A percentile compares a stretch with the other conserved stretches of the same genome.
These are phyloP conservation scores for Megaptera novaeangliae DNA, from an alignment of 2,113 vertebrate species.

Conservation along the genomic window DNA sequence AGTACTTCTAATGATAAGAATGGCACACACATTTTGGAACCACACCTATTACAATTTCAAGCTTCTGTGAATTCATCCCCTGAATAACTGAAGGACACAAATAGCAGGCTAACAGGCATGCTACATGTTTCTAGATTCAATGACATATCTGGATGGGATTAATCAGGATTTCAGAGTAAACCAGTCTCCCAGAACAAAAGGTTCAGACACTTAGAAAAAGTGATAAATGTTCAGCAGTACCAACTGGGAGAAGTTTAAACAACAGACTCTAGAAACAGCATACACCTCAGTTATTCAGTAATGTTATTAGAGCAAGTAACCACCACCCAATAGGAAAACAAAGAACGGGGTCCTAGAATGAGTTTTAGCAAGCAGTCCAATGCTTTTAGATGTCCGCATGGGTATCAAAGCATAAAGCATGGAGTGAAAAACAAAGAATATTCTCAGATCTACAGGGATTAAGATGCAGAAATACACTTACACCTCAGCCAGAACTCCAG, in stretches of 20 bases:
- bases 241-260: not conserved
- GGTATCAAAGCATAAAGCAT: constrained; percentile 16
- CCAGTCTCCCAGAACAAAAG: constrained; percentile 1
- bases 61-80: constrained; percentile 82
- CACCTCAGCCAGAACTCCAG: constrained; percentile 49
- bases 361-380: constrained; percentile 53
- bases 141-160: not conserved
- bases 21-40: not conserved
- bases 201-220: not conserved
- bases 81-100: constrained; percentile 81
- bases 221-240: constrained; percentile 43
- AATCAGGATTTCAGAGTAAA: constrained; percentile 57
- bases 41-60: constrained; percentile 7
- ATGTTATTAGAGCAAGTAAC: constrained; percentile 64
- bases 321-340: constrained; percentile 59
- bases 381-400: constrained; percentile 55
- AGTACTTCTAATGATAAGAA: constrained; percentile 7
- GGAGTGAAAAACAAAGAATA: constrained; percentile 53
- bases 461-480: constrained; percentile 64
- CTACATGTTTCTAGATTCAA: constrained; percentile 64
- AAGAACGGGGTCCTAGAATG: constrained; percentile 33
- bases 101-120: constrained; percentile 63
- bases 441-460: constrained; percentile 31
- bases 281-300: constrained; percentile 75
- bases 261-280: constrained; percentile 51